These are phyloP conservation scores for Nothocercus nigrocapillus DNA, from an alignment of 2,113 vertebrate genomes.

Conservation along the genomic window DNA sequence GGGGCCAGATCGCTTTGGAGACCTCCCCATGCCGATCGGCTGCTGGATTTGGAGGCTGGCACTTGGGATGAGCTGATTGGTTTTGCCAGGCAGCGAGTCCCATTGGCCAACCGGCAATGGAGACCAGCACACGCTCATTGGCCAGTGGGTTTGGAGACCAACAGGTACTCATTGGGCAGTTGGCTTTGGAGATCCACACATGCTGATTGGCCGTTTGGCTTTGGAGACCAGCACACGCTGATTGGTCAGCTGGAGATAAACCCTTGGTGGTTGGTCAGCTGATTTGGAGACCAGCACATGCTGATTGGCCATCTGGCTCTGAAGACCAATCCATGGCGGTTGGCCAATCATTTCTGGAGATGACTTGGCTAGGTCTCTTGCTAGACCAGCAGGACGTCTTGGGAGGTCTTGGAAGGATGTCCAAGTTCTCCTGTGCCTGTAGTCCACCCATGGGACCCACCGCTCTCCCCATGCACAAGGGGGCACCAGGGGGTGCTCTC, in stretches of 20 bases:
- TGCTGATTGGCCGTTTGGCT: neutral
- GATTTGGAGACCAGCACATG: neutral
- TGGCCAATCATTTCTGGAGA: neutral
- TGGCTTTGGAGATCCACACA: accelerated
- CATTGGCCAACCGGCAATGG: neutral
- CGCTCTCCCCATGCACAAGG: too few species aligned
- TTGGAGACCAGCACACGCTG: neutral
- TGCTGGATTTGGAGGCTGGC: neutral
- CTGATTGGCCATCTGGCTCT: neutral
- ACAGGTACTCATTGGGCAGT: accelerated
- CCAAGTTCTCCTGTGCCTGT: neutral
- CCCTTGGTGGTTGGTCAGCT: neutral
- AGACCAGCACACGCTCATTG: neutral
- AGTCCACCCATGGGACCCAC: too few species aligned
- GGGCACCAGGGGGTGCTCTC: neutral
- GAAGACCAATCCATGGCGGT: neutral
- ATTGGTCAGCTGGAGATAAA: neutral
- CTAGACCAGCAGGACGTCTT: too few species aligned
- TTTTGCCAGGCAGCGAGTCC: neutral
- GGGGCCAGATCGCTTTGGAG: neutral
- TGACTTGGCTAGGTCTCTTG: too few species aligned
- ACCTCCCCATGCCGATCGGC: neutral
- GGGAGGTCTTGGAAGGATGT: too few species aligned
- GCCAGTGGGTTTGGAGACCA: neutral
- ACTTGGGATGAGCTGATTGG: neutral